Conservation (phyloP, 2,797 vertebrate genomes). For the Chloroceryle inda region DNA sequence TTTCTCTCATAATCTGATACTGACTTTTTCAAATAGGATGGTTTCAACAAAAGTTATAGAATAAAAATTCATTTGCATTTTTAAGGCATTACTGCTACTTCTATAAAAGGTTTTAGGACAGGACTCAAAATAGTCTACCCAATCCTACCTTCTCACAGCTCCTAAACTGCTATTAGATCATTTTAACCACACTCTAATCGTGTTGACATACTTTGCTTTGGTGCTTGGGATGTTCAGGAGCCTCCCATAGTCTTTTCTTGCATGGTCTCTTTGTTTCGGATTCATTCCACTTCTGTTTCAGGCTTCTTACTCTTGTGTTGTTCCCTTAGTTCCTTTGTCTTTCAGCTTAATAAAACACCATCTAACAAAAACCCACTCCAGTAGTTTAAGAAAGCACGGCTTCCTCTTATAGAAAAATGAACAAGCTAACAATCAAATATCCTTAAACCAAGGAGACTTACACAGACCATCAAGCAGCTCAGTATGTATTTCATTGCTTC, state of each 20-base stretch:
- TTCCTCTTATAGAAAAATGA: not conserved
- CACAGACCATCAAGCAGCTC: not conserved
- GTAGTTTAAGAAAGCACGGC: not conserved
- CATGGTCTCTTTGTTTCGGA: not conserved
- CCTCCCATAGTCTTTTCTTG: not conserved
- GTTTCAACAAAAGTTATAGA: not conserved
- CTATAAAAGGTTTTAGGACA: not conserved
- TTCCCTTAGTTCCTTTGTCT: conserved; percentile 10
- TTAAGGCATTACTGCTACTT: not conserved
- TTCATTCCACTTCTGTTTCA: not conserved
- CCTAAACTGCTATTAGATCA: not conserved
- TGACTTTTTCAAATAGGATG: not conserved
- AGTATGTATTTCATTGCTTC: not conserved
- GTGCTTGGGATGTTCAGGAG: not conserved
- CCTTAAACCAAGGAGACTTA: not conserved
- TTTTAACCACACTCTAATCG: not conserved
- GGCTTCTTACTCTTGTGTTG: not conserved
- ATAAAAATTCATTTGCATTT: not conserved
- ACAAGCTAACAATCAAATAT: not conserved
- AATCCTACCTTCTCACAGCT: not conserved
- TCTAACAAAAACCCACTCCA: not conserved
- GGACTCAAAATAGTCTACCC: not conserved
- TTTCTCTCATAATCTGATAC: not conserved
- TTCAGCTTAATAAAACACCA: not conserved
- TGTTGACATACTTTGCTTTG: not conserved